Conservation (phyloP, 1,140 invertebrate species). For the Magallana gigas region DNA sequence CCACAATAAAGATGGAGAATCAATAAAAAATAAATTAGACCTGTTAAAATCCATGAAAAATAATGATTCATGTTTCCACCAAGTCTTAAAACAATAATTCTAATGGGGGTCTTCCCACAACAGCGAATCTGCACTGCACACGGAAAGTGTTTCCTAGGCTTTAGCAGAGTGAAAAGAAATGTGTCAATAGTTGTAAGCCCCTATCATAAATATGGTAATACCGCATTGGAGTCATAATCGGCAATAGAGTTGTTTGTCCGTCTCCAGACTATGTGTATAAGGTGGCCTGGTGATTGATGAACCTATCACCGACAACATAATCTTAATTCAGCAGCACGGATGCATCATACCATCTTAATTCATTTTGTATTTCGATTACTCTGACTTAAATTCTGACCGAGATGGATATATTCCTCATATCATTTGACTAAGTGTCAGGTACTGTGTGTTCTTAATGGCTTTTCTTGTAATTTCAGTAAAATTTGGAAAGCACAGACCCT, state of each 20-base stretch:
- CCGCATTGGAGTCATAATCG: background rate
- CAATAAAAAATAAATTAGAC: conserved; percentile 33
- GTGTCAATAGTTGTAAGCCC: conserved; percentile 4
- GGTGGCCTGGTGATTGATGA: background rate
- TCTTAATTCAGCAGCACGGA: too few species aligned
- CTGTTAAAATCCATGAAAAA: conserved; percentile 32
- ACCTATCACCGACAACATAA: too few species aligned
- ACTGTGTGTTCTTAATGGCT: background rate
- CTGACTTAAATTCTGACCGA: too few species aligned
- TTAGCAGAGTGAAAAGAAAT: background rate
- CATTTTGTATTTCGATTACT: too few species aligned
- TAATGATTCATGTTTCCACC: conserved; percentile 28
- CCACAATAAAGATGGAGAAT: conserved; percentile 11
- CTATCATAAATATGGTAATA: conserved; percentile 4
- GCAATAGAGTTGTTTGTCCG: background rate
- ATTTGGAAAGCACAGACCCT: conserved; percentile 47
- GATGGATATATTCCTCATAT: too few species aligned
- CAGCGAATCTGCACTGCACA: background rate
- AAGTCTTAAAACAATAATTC: conserved; percentile 27
- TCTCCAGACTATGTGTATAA: background rate
- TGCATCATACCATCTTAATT: too few species aligned
- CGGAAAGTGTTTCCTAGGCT: conserved; percentile 18
- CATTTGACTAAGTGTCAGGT: too few species aligned
- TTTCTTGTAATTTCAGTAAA: conserved; percentile 49
- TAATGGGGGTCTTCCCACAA: background rate